Percentiles rank a stretch among this genome's conserved stretches.
Conservation (phyloP, 1,140 invertebrate genomes). For the Cataglyphis hispanica region DNA sequence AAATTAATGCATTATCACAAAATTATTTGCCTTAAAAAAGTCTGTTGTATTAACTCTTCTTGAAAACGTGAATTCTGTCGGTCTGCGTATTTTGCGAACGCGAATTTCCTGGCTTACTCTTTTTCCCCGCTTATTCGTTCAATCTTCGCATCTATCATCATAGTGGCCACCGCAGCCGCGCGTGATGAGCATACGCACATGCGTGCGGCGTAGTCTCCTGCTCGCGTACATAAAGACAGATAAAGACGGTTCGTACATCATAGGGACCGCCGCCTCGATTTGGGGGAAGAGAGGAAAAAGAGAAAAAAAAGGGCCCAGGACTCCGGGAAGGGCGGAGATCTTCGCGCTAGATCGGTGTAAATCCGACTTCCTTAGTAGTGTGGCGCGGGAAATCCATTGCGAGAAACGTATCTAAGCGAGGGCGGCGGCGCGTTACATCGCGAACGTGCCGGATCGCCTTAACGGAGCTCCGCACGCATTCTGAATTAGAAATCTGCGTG, state of each 20-base stretch:
- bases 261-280: constrained; percentile 60
- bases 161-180: constrained; percentile 67
- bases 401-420: constrained; percentile 26
- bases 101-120: constrained; percentile 5
- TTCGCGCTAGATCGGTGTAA: constrained; percentile 69
- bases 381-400: constrained; percentile 14
- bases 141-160: constrained; percentile 54
- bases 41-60: not conserved
- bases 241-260: constrained; percentile 77
- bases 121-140: constrained; percentile 49
- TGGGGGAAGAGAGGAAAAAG: not conserved
- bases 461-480: constrained; percentile 45
- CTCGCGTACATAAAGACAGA: constrained; percentile 71
- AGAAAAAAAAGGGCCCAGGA: constrained; percentile 15
- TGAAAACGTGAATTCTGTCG: not conserved
- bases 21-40: not conserved
- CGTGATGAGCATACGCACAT: constrained; percentile 76
- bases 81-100: constrained; percentile 26
- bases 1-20: not conserved
- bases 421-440: constrained; percentile 22
- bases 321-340: constrained; percentile 64
- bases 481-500: constrained; percentile 57
- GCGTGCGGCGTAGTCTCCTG: constrained; percentile 56
- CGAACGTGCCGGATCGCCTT: constrained; percentile 33
- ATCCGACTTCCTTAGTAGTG: constrained; percentile 5